Conservation (phyloP, 1,140 invertebrate genomes). For the Brachystomella parvula region DNA sequence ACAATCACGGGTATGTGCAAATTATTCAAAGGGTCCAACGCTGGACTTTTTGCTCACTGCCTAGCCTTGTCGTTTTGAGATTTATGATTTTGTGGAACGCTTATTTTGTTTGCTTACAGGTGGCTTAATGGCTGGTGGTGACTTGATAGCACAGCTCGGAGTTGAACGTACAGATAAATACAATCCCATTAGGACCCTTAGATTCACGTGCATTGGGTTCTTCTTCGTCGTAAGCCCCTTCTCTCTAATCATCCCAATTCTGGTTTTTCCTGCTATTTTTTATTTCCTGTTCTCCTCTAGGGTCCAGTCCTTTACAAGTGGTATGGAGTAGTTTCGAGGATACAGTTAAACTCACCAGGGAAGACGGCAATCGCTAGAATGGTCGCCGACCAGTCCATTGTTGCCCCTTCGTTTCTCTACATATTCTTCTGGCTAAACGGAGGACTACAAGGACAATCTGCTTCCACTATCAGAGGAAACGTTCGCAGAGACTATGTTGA, state of each 20-base stretch:
- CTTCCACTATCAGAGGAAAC: conserved; percentile 51
- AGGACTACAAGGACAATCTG: conserved; percentile 52
- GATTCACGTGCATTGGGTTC: conserved; percentile 49
- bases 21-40: neutral
- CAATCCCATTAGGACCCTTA: conserved; percentile 45
- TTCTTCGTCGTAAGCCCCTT: conserved; percentile 46
- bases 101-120: conserved; percentile 41
- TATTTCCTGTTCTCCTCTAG: conserved; percentile 43
- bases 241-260: neutral
- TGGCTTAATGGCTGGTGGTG: conserved; percentile 51
- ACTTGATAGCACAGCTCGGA: conserved; percentile 51
- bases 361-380: conserved; percentile 57
- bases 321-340: conserved; percentile 57
- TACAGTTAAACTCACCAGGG: conserved; percentile 46
- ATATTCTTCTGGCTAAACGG: conserved; percentile 52
- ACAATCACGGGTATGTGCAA: neutral
- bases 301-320: conserved; percentile 61
- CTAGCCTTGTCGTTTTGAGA: too few relatives aligned
- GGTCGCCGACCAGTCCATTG: conserved; percentile 61
- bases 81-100: neutral
- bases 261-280: neutral
- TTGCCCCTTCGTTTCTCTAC: conserved; percentile 58
- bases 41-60: neutral
- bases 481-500: conserved; percentile 56
- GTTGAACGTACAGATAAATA: conserved; percentile 47